These are phyloP conservation scores for Atethmia centrago DNA, from an alignment of 2,888 invertebrate species.

Conservation along the genomic window DNA sequence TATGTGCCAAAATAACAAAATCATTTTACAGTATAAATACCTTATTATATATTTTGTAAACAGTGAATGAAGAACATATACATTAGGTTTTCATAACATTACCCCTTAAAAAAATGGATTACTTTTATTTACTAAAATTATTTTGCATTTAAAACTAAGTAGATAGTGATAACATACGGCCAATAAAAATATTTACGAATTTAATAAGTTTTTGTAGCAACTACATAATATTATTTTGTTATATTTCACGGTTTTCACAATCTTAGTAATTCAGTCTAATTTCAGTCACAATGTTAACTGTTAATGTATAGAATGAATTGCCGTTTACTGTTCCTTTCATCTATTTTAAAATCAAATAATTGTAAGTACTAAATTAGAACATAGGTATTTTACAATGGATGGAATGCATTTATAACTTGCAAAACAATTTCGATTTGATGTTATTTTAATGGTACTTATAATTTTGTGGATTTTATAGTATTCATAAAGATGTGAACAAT, in stretches of 20 bases:
- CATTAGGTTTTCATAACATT: constrained; percentile 44
- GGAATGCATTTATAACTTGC: constrained; percentile 55
- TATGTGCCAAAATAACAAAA: constrained; percentile 14
- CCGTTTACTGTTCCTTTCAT: constrained; percentile 7
- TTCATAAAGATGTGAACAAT: constrained; percentile 12
- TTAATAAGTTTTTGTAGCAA: constrained; percentile 27
- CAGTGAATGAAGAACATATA: constrained; percentile 53
- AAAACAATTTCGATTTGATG: constrained; percentile 13
- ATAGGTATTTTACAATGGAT: constrained; percentile 39
- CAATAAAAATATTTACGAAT: constrained; percentile 31
- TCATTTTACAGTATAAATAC: constrained; percentile 54
- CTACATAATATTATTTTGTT: constrained; percentile 33
- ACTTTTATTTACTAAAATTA: constrained; percentile 40
- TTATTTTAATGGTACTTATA: background rate
- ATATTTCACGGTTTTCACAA: constrained; percentile 44
- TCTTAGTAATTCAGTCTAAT: constrained; percentile 65
- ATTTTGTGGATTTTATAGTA: constrained; percentile 8
- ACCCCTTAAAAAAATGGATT: constrained; percentile 48
- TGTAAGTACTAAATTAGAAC: constrained; percentile 26
- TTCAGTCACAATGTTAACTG: constrained; percentile 60
- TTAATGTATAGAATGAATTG: constrained; percentile 23
- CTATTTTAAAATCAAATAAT: background rate
- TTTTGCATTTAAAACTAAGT: constrained; percentile 43
- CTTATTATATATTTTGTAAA: constrained; percentile 58
- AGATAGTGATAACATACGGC: constrained; percentile 17